Evolutionary conservation across 2,888 invertebrate genomes (phyloP).

Genomic region (Prionchulus punctatus): DNA sequence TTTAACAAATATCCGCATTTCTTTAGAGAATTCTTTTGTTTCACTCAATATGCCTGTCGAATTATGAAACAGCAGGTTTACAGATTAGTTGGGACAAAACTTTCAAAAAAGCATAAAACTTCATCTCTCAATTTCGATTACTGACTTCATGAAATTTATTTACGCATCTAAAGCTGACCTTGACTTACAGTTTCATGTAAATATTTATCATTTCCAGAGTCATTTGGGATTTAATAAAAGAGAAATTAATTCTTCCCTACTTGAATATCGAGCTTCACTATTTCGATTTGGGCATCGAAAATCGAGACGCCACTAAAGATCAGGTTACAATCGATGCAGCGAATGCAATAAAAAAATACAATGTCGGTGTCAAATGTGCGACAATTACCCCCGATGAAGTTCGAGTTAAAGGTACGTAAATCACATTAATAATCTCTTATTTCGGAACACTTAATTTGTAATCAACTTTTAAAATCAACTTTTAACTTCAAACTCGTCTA

Average conservation of each 20-base stretch:
- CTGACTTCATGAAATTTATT: too few relatives aligned
- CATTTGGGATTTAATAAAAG: slow-evolving; percentile 94
- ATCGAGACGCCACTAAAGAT: slow-evolving; percentile 80
- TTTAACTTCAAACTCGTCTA: not conserved
- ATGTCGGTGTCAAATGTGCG: slow-evolving; percentile 96
- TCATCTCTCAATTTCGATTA: too few relatives aligned
- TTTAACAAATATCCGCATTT: too few relatives aligned
- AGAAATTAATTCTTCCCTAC: slow-evolving; percentile 87
- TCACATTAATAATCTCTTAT: not conserved
- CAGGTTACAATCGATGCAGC: slow-evolving; percentile 88
- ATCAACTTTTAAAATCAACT: too few relatives aligned
- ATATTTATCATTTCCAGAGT: slow-evolving; percentile 44
- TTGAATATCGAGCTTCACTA: slow-evolving; percentile 82
- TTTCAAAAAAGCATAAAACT: too few relatives aligned
- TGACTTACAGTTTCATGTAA: not conserved
- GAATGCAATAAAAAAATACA: slow-evolving; percentile 84
- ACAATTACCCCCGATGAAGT: slow-evolving; percentile 94
- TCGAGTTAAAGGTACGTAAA: slow-evolving; percentile 52
- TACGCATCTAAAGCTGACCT: too few relatives aligned
- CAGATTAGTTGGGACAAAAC: too few relatives aligned
- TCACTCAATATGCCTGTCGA: too few relatives aligned
- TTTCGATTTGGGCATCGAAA: slow-evolving; percentile 84
- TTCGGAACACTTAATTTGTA: not conserved
- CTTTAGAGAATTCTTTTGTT: too few relatives aligned
- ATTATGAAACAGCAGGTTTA: too few relatives aligned